These are phyloP conservation scores for Phrynosoma blainvillii DNA, from an alignment of 2,113 vertebrate genomes.

Conservation along the genomic window DNA sequence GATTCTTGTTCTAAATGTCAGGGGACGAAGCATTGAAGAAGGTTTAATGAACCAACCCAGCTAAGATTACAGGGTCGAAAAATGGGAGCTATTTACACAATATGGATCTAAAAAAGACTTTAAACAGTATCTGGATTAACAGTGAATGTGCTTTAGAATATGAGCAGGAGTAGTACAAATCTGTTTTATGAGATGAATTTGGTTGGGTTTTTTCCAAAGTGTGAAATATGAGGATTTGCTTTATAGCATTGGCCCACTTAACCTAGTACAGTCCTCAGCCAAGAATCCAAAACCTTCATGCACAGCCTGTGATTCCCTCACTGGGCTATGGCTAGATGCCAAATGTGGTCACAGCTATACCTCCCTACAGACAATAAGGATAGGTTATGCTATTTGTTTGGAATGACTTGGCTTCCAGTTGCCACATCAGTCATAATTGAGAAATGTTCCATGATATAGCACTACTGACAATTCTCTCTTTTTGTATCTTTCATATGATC, in stretches of 20 bases:
- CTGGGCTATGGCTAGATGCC: background rate
- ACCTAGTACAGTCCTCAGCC: background rate
- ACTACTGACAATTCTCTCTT: background rate
- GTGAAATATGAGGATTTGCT: background rate
- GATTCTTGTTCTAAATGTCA: slow-evolving; percentile 83
- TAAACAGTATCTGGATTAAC: slow-evolving; percentile 40
- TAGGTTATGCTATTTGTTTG: background rate
- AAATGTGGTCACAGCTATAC: background rate
- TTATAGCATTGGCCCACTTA: slow-evolving; percentile 27
- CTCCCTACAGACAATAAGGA: background rate
- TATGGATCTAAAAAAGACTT: slow-evolving; percentile 59
- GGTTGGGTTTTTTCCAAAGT: background rate
- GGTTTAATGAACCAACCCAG: slow-evolving; percentile 67
- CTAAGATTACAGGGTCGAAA: slow-evolving; percentile 41
- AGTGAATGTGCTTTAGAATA: slow-evolving; percentile 51
- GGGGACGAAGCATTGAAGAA: slow-evolving; percentile 58
- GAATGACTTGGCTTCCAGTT: too few species aligned
- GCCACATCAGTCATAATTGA: background rate
- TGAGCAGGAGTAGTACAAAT: slow-evolving; percentile 29
- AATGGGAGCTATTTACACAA: slow-evolving; percentile 51
- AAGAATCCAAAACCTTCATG: background rate
- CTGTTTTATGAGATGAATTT: background rate
- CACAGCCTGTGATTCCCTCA: background rate
- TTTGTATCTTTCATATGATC: too few species aligned
- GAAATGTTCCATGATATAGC: background rate